Evolutionary conservation across 2,888 invertebrate genomes (phyloP), one percentile per base, ranked within the genome.

Genomic region (Xylocampa areola): DNA sequence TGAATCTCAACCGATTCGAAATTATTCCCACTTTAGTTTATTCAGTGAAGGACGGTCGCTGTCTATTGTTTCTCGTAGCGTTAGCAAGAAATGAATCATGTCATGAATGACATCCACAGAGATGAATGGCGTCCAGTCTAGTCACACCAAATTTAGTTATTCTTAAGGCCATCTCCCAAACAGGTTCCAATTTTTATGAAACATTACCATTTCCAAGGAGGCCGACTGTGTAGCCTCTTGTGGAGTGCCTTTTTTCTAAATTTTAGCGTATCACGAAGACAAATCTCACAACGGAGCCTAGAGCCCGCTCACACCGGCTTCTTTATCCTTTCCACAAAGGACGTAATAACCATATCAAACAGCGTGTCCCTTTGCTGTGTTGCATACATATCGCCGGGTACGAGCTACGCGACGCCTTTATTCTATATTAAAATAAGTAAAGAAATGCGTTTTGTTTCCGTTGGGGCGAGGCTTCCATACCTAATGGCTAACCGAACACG

Each of bases 301-400:
- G 82, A 72, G 63, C 60, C 74, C 80, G 80, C 82, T 88, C 84
- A 81, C 84, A 87, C 85, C 90, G 89, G 84, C 85, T 84, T 80
- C 80, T 91, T 89, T 90, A 90, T 91, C 84, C 84, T 84, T 78
- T 76, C 86, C 82, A 91, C 92, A 92, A 94, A 93, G 90, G 87
- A 90, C 86, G 90, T 94, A 91, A 94, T 93, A 93, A 92, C 93
- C 94, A 94, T 93, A 93, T 94, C 92, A 93, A 93, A 92, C 89
- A 85, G 88, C 88, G 88, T 90, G 90, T 92, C 91, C 92, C 89
- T 91, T 86, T 81, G 88, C 88, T 85, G 90, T 79, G 87, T 80
- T 85, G 93, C 93, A 94, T 93, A 93, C 93, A 91, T 91, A 93
- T 90, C 82, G 87, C 73, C 74, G 78, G 75, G 80, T 73, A 79